These are phyloP conservation scores for Tragulus kanchil DNA, from an alignment of 2,113 vertebrate species.

Conservation along the genomic window DNA sequence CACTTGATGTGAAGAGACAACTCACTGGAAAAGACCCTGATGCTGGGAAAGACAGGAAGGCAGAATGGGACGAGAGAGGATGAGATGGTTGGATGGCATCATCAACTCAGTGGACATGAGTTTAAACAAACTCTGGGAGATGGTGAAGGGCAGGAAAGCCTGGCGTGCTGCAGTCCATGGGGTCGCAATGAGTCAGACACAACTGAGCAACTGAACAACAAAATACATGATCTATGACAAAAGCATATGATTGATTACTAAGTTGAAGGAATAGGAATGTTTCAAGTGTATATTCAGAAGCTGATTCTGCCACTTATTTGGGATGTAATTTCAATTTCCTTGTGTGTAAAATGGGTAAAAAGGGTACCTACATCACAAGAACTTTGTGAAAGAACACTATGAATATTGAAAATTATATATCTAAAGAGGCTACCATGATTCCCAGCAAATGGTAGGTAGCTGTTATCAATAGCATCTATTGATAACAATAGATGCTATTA, in stretches of 20 bases:
- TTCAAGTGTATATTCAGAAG: constrained; percentile 15
- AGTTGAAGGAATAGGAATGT: constrained; percentile 30
- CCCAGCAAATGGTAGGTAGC: neutral
- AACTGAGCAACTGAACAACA: neutral
- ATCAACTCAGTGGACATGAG: neutral
- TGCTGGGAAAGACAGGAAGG: neutral
- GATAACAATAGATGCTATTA: neutral
- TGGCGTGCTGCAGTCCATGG: neutral
- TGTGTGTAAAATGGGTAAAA: constrained; percentile 37
- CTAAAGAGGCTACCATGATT: constrained; percentile 27
- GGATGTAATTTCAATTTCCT: constrained; percentile 6
- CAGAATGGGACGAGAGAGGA: neutral
- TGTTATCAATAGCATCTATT: no score
- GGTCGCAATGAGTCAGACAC: neutral
- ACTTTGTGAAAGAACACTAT: neutral
- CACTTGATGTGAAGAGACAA: neutral
- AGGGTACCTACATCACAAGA: neutral
- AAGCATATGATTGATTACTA: constrained; percentile 17
- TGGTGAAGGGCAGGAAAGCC: neutral
- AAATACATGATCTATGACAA: neutral
- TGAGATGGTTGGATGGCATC: neutral
- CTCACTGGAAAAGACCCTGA: neutral
- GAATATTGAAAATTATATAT: constrained; percentile 27
- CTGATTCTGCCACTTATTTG: constrained; percentile 22
- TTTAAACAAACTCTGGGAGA: neutral